These are phyloP conservation scores for Neoarius graeffei DNA, from an alignment of 2,113 vertebrate species.

Conservation along the genomic window DNA sequence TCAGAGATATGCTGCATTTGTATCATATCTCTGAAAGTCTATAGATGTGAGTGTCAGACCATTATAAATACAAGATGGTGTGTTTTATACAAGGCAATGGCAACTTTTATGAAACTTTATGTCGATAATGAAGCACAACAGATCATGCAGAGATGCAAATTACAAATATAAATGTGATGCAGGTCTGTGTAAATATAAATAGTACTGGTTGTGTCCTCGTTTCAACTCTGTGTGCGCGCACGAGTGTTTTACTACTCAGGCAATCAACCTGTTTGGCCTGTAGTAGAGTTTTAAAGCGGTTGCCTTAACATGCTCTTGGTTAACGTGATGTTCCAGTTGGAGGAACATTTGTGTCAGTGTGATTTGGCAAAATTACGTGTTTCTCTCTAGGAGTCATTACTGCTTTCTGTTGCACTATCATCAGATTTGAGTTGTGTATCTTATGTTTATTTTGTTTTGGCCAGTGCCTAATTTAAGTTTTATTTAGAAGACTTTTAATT, in stretches of 20 bases:
- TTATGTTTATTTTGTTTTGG: conserved; percentile 8
- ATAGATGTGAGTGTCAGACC: conserved; percentile 5
- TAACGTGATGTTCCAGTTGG: conserved; percentile 38
- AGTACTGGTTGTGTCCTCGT: conserved; percentile 39
- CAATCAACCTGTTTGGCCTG: conserved; percentile 37
- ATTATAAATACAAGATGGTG: background rate
- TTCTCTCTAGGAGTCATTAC: conserved; percentile 20
- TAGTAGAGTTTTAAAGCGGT: conserved; percentile 52
- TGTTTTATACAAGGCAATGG: background rate
- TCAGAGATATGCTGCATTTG: conserved; percentile 28
- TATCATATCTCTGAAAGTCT: conserved; percentile 1
- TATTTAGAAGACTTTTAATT: conserved; percentile 17
- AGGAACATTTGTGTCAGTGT: conserved; percentile 15
- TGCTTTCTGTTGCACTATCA: conserved; percentile 37
- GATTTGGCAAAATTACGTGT: conserved; percentile 26
- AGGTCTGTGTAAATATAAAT: conserved; percentile 47
- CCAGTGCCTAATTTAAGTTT: conserved; percentile 40
- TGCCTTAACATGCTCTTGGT: conserved; percentile 61
- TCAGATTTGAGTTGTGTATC: conserved; percentile 33
- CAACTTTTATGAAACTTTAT: background rate
- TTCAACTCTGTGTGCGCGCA: conserved; percentile 27
- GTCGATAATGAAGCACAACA: conserved; percentile 45
- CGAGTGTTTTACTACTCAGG: conserved; percentile 36
- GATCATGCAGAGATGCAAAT: conserved; percentile 33
- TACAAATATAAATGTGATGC: conserved; percentile 35